Base-by-base conservation (phyloP, 2,888 invertebrate species). In the Acleris sparsana region DNA sequence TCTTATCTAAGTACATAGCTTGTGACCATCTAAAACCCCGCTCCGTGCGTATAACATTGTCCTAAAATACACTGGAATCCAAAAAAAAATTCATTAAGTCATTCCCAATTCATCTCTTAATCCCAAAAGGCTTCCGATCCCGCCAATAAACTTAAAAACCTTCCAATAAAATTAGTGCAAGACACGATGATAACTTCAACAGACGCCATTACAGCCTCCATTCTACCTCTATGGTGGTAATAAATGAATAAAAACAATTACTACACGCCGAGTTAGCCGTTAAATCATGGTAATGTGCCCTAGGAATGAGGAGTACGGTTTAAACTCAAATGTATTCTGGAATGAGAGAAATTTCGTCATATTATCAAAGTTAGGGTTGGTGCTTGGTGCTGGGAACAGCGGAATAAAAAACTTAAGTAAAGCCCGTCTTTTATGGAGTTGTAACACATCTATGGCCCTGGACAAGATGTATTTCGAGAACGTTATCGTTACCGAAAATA, bases 221-320 rank as follows among this genome's bases (percentile, higher is more conserved):
- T 83, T 82, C 80, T 79, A 78, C 74, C 73, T 82, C 81, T 83
- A 83, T 82, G 77, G 80, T 73, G 73, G 82, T 79, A 80, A 88
- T 90, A 89, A 89, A 90, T 86, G 87, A 85, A 89, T 90, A 89
- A 89, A 89, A 89, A 89, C 87, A 89, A 88, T 88, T 86, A 87
- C 60, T 70, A 68, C 79, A 63, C 53, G 20, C 55, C 48, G 9
- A 39, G 3, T 52, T 52, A 20, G 60, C 49, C 11, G 62, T 33
- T 53, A 53, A 48, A 67, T 62, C 39, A 53, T 57, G 61, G 17
- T 55, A 58, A 65, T 65, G 48, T 22, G 52, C 63, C 60, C 75
- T 77, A 76, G 53, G 0, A 2, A 13, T 46, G 53, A 1, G 62
- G 0, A 2, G 25, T 75, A 81, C 72, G 71, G 74, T 73, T 48